Conservation (phyloP, 2,113 vertebrate genomes). For the Girardinichthys multiradiatus region DNA sequence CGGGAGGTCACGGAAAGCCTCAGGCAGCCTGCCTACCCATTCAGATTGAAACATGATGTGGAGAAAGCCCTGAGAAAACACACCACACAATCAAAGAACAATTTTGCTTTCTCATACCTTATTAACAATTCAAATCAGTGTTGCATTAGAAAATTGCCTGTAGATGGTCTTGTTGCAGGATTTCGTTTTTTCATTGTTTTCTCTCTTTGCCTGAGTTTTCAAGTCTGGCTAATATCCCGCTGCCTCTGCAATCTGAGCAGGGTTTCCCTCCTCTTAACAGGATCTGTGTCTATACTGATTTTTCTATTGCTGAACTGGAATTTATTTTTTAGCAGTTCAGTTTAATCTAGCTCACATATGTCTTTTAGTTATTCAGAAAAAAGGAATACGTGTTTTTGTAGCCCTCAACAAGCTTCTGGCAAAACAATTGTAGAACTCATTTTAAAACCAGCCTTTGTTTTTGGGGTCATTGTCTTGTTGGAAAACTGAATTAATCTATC, state of each 20-base stretch:
- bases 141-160: conserved; percentile 14
- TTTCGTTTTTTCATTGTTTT: conserved; percentile 45
- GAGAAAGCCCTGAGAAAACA: conserved; percentile 27
- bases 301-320: conserved; percentile 37
- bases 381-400: conserved; percentile 6
- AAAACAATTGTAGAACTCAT: too few species aligned
- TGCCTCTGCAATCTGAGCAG: conserved; percentile 35
- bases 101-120: conserved; percentile 27
- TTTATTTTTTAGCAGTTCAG: conserved; percentile 40
- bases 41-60: conserved; percentile 31
- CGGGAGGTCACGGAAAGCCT: conserved; percentile 46
- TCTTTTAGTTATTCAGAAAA: conserved; percentile 28
- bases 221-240: conserved; percentile 40
- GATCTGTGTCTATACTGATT: conserved; percentile 33
- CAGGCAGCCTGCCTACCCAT: conserved; percentile 24
- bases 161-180: conserved; percentile 48
- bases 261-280: conserved; percentile 11
- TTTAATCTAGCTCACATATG: conserved; percentile 45
- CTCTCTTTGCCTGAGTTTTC: conserved; percentile 50
- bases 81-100: conserved; percentile 37
- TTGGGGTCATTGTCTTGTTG: too few species aligned
- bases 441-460: too few species aligned
- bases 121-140: conserved; percentile 50
- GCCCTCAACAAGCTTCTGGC: too few species aligned
- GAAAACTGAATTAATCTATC: too few species aligned